Conservation (phyloP, 2,888 invertebrate species). For the Cheilosia pagana region DNA sequence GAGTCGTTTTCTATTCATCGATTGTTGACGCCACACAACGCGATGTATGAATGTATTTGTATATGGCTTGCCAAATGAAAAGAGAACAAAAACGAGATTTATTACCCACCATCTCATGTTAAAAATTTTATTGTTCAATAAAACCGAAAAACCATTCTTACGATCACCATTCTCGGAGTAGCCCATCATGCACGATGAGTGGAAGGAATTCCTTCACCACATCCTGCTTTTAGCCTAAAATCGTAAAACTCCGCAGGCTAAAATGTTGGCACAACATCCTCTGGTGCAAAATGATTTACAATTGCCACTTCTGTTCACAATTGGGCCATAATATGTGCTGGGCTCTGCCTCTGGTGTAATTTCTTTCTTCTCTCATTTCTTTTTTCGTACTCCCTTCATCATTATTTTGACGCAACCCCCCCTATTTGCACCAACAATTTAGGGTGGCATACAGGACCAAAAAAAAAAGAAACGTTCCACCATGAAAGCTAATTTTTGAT, state of each 20-base stretch:
- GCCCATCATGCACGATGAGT: slow-evolving; percentile 6
- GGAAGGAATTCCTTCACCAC: slow-evolving; percentile 26
- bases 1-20: slow-evolving; percentile 27
- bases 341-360: slow-evolving; percentile 53
- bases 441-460: slow-evolving; percentile 1
- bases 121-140: slow-evolving; percentile 58
- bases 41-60: neutral
- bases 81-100: slow-evolving; percentile 14
- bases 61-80: neutral
- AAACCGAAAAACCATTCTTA: slow-evolving; percentile 56
- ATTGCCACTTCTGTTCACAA: slow-evolving; percentile 74
- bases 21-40: slow-evolving; percentile 24
- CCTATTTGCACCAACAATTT: slow-evolving; percentile 25
- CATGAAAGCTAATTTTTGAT: slow-evolving; percentile 62
- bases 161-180: slow-evolving; percentile 33
- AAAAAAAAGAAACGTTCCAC: slow-evolving; percentile 17
- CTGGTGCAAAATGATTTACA: slow-evolving; percentile 69
- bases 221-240: slow-evolving; percentile 54
- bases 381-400: slow-evolving; percentile 42
- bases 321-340: slow-evolving; percentile 71
- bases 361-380: slow-evolving; percentile 4
- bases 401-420: slow-evolving; percentile 53
- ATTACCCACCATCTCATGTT: slow-evolving; percentile 47
- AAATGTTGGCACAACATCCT: slow-evolving; percentile 62
- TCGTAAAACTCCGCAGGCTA: slow-evolving; percentile 47